phyloP scores from a whole-genome alignment of 2,888 invertebrate genomes.

The Stenodema calcarata region DNA sequence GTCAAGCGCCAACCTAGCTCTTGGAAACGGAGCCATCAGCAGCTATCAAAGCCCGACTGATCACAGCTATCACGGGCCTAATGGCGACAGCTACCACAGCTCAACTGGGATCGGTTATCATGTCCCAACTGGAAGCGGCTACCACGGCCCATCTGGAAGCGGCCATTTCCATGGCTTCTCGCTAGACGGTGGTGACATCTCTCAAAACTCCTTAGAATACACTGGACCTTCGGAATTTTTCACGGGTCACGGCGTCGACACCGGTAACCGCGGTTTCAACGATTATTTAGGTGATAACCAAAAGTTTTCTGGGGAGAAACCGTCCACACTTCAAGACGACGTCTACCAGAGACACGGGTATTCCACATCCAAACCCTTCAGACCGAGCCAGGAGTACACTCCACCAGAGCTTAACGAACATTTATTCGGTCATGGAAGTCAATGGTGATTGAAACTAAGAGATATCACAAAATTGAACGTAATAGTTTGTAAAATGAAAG shows the following conservation, averaged over 20 bases:
- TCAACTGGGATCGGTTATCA: background rate
- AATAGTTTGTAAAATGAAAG: background rate
- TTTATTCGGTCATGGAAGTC: background rate
- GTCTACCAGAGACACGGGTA: background rate
- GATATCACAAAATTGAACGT: background rate
- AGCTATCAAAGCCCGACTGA: background rate
- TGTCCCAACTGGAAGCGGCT: background rate
- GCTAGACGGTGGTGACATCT: background rate
- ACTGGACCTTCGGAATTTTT: background rate
- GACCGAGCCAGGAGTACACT: slow-evolving; percentile 30
- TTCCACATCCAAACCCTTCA: slow-evolving; percentile 18
- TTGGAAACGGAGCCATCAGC: background rate
- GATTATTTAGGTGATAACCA: too few relatives aligned
- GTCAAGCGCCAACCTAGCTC: background rate
- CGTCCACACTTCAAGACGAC: background rate
- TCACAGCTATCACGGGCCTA: background rate
- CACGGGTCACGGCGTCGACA: background rate
- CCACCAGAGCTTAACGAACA: slow-evolving; percentile 25
- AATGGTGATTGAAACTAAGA: background rate
- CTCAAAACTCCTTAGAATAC: background rate
- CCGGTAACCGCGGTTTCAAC: background rate
- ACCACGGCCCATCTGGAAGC: background rate
- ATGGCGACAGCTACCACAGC: background rate
- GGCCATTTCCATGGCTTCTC: background rate
- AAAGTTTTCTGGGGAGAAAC: background rate